Base-by-base conservation (phyloP, 2,113 vertebrate genomes). In the Scalopus aquaticus region DNA sequence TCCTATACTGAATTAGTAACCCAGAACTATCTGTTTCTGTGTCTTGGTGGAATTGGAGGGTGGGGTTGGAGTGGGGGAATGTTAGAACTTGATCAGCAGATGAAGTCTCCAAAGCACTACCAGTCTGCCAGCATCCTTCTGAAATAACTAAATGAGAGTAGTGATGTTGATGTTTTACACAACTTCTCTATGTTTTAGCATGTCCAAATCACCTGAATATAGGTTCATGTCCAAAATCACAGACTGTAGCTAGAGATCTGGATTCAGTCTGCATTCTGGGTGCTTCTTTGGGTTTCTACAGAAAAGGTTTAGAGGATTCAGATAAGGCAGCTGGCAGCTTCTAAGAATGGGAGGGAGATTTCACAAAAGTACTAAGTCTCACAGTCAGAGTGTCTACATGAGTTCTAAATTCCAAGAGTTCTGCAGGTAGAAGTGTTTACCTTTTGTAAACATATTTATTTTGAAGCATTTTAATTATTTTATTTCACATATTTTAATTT, bases 31-130 rank as follows among this genome's bases (percentile, higher is more conserved):
- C 51, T 6, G 1, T 54, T 81, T 78, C 70, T 39, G 35, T 58
- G 44, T 84, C 89, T 74, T 37, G 35, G 62, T 42, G 20, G 64
- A 64, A 60, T 72, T 51, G 54, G 54, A 9, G 54, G 54, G 15
- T 3, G 51, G 20, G 20, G 20, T 7, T 2, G 5, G 19, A 35
- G 16, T 80, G 56, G 91, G 58, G 39, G 24, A 94, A 83, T 5
- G 0, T 69, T 58, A 67, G n/a, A 54, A 84, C 46, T 87, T 73
- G 79, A 87, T 89, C 86, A 73, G 54, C 54, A 51, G 58, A 62
- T 32, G 42, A 65, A 70, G 54, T 88, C 67, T 90, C 79, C 86
- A 74, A 46, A 95, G 79, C 74, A 82, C 74, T 80, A 83, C 39
- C 17, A 44, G 17, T 82, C 87, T 65, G 80, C 44, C 70, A 60